Percentiles rank a stretch among this genome's conserved stretches.
Evolutionary conservation across 2,797 vertebrate species (phyloP).

Genomic region (Leptatherina wallacei): DNA sequence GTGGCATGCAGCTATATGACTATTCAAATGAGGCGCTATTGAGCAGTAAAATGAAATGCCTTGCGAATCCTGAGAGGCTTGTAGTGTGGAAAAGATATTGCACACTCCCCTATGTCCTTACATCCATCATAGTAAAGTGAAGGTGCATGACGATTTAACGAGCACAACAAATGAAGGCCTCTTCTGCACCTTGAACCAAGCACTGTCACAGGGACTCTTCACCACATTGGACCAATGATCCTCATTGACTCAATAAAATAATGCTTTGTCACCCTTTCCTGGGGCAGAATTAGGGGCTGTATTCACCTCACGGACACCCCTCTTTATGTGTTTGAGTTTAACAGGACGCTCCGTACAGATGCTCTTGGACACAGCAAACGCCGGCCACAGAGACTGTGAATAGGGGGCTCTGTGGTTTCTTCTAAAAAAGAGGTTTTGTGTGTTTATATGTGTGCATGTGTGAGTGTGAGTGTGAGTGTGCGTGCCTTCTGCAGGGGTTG

Average conservation of each 20-base stretch:
- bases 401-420: slow-evolving; percentile 69
- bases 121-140: not conserved
- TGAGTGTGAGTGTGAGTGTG: slow-evolving; percentile 24
- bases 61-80: not conserved
- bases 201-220: slow-evolving; percentile 12
- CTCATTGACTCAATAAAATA: slow-evolving; percentile 50
- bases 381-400: slow-evolving; percentile 62
- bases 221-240: slow-evolving; percentile 35
- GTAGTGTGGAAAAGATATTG: not conserved
- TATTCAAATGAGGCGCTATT: not conserved
- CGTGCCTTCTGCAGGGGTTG: slow-evolving; percentile 39
- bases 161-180: not conserved
- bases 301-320: slow-evolving; percentile 75
- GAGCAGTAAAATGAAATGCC: not conserved
- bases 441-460: slow-evolving; percentile 20
- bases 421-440: slow-evolving; percentile 54
- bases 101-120: not conserved
- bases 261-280: slow-evolving; percentile 66
- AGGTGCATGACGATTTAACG: not conserved
- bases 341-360: slow-evolving; percentile 73
- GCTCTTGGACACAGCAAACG: slow-evolving; percentile 69
- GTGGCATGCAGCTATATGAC: not conserved
- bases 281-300: slow-evolving; percentile 42
- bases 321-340: slow-evolving; percentile 60
- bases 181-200: slow-evolving; percentile 13